These are phyloP conservation scores for Hylaeus anthracinus DNA, from an alignment of 1,140 invertebrate species.

Conservation along the genomic window DNA sequence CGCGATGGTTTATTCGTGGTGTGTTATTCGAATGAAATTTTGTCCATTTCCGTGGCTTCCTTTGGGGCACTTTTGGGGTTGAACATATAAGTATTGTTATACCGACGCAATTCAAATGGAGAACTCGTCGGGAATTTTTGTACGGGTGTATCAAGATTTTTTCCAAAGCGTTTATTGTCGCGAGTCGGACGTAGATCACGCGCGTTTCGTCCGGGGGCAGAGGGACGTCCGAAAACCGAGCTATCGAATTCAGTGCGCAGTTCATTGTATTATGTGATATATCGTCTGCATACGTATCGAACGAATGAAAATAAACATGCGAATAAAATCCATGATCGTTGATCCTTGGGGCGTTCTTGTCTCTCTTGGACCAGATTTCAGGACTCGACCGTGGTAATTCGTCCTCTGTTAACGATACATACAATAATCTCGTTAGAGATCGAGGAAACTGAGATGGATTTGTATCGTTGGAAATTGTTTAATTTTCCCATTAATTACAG, in stretches of 20 bases:
- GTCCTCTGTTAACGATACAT: not conserved
- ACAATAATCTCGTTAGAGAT: no score
- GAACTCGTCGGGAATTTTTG: not conserved
- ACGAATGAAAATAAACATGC: conserved; percentile 58
- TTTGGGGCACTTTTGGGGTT: no score
- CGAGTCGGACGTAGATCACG: not conserved
- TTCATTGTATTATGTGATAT: conserved; percentile 61
- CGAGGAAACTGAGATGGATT: no score
- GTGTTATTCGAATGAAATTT: no score
- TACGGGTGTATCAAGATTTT: conserved; percentile 1
- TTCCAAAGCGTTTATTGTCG: not conserved
- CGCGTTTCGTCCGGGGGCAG: conserved; percentile 6
- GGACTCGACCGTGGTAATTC: not conserved
- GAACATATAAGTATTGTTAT: conserved; percentile 28
- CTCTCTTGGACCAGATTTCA: not conserved
- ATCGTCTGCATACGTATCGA: conserved; percentile 53
- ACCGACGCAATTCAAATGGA: not conserved
- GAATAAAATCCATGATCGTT: conserved; percentile 41
- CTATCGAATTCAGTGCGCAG: conserved; percentile 30
- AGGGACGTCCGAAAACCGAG: conserved; percentile 36
- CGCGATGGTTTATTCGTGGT: no score
- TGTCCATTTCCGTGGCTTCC: no score
- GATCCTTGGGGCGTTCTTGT: not conserved
- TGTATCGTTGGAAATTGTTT: no score
- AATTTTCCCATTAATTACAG: not conserved